These are phyloP conservation scores for Coecobrya sp. DNA, from an alignment of 2,888 invertebrate species.

Conservation along the genomic window DNA sequence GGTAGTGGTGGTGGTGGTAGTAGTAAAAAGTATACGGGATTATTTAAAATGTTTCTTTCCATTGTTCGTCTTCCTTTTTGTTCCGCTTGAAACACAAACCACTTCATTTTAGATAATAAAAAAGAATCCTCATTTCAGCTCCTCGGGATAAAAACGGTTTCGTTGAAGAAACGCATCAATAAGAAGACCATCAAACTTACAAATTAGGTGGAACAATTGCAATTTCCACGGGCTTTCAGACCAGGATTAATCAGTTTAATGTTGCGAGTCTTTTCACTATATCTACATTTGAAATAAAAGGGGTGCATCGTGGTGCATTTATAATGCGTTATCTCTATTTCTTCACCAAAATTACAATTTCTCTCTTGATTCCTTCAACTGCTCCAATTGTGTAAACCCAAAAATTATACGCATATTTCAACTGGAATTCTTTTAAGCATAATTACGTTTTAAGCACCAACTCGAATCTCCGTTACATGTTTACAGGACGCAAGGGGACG, in stretches of 20 bases:
- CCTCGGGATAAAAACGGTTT: slow-evolving; percentile 4
- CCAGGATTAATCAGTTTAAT: slow-evolving; percentile 81
- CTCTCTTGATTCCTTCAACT: not conserved
- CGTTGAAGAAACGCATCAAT: slow-evolving; percentile 42
- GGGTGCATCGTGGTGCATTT: not conserved
- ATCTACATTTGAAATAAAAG: not conserved
- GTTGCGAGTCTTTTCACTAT: slow-evolving; percentile 67
- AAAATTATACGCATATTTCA: slow-evolving; percentile 2
- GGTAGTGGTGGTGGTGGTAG: slow-evolving; percentile 6
- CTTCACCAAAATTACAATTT: slow-evolving; percentile 50
- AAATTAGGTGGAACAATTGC: slow-evolving; percentile 82
- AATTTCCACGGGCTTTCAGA: slow-evolving; percentile 81
- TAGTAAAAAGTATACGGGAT: not conserved
- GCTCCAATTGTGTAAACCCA: slow-evolving; percentile 35
- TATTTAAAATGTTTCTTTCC: not conserved
- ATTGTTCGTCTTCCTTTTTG: not conserved
- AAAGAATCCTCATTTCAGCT: slow-evolving; percentile 7
- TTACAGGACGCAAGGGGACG: slow-evolving; percentile 67
- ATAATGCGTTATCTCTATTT: slow-evolving; percentile 42
- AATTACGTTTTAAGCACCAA: slow-evolving; percentile 59
- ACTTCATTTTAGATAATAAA: slow-evolving; percentile 41
- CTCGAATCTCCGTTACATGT: slow-evolving; percentile 58
- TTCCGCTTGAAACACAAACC: slow-evolving; percentile 33
- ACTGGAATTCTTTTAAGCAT: slow-evolving; percentile 42
- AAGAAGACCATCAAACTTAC: slow-evolving; percentile 62